Base-by-base conservation (phyloP, 2,113 vertebrate species). In the Gopherus flavomarginatus region DNA sequence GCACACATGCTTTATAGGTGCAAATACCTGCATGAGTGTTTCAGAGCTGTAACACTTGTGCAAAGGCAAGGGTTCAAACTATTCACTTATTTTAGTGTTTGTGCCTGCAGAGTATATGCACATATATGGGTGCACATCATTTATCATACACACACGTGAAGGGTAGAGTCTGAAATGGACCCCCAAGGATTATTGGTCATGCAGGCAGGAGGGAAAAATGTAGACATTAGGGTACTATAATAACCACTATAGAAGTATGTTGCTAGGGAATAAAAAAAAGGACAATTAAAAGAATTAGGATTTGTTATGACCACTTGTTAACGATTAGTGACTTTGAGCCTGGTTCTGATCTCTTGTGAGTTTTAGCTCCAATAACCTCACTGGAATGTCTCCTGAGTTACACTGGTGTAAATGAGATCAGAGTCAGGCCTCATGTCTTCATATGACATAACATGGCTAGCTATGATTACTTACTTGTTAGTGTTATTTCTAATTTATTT, bases 1-100 rank as follows among this genome's bases (percentile, higher is more conserved):
- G n/a, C 7, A n/a, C 35, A 53, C 0, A 0, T 31, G 31, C 35
- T 13, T 3, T 4, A 80, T 86, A 86, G 17, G 21, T 0, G 0
- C 5, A n/a, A 77, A 59, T 27, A 42, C 35, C 86, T 83, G 53
- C 21, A 1, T 9, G 44, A 83, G 31, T 89, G 88, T 80, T 86
- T 35, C 83, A 59, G 85, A 92, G 77, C 2, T 49, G 29, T 2
- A 1, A 5, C 42, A 22, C 22, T 8, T 65, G 22, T 81, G 26
- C 65, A 93, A 62, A 53, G 84, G 47, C 42, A 94, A 50, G 24
- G 49, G 8, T 72, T 62, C 0, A 0, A 44, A 80, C 79, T 83
- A 49, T 81, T 88, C 10, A 11, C 17, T 56, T 77, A 12, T 56
- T 86, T 49, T 86, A 21, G 42, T 85, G 72, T 26, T 84, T 44